Conservation (phyloP, 2,888 invertebrate species). For the Neocrepidodera transversa region DNA sequence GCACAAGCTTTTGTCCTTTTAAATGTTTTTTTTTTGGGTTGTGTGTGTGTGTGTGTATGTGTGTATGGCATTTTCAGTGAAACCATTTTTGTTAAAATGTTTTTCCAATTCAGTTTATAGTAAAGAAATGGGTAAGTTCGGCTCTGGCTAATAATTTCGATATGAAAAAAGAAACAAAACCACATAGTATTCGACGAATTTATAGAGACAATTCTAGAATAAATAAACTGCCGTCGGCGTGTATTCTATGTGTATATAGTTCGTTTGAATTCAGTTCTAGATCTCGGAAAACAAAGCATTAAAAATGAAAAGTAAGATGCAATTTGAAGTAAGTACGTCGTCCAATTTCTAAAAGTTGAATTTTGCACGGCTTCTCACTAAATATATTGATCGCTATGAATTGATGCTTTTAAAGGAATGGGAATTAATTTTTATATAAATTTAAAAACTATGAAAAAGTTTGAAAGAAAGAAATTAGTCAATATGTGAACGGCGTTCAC, state of each 20-base stretch:
- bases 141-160: too few relatives aligned
- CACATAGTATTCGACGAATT: constrained; percentile 8
- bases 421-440: too few relatives aligned
- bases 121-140: too few relatives aligned
- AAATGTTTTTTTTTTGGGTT: constrained; percentile 1
- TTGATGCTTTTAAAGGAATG: not conserved
- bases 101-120: too few relatives aligned
- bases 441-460: too few relatives aligned
- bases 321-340: constrained; percentile 20
- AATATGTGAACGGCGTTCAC: too few relatives aligned
- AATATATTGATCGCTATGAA: not conserved
- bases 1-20: constrained; percentile 8
- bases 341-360: constrained; percentile 21
- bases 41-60: too few relatives aligned
- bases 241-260: not conserved
- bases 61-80: too few relatives aligned
- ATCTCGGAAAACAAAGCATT: constrained; percentile 23
- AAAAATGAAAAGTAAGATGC: constrained; percentile 22
- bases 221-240: constrained; percentile 4
- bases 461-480: too few relatives aligned
- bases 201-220: constrained; percentile 8
- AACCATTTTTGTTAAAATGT: too few relatives aligned
- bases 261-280: constrained; percentile 17
- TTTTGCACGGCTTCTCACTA: constrained; percentile 5
- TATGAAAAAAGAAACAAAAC: too few relatives aligned